These are phyloP conservation scores for Drosophila pectinifera DNA, from an alignment of 1,140 invertebrate species.

Conservation along the genomic window DNA sequence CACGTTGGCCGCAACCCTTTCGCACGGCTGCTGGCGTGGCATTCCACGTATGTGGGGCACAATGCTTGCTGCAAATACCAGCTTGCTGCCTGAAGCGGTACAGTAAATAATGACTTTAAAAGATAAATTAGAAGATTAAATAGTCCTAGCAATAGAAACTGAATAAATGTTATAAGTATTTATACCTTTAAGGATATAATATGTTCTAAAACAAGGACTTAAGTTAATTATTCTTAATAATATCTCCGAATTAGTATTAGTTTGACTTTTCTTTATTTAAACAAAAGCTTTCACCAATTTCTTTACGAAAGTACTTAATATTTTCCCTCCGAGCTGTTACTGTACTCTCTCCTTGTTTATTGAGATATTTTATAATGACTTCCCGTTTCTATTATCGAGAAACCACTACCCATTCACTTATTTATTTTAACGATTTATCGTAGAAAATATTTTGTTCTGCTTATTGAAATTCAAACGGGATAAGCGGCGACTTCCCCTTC, in stretches of 20 bases:
- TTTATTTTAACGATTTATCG: slow-evolving; percentile 66
- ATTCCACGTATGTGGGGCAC: slow-evolving; percentile 61
- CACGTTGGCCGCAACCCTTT: slow-evolving; percentile 65
- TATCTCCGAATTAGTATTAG: too few relatives aligned
- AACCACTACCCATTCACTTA: slow-evolving; percentile 19
- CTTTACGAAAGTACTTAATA: too few relatives aligned
- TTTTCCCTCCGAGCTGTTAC: background rate
- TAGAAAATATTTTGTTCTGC: slow-evolving; percentile 62
- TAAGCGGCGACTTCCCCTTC: slow-evolving; percentile 27
- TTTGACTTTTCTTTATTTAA: too few relatives aligned
- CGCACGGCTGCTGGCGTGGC: slow-evolving; percentile 46
- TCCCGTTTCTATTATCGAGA: slow-evolving; percentile 12
- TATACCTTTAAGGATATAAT: too few relatives aligned
- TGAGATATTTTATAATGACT: background rate
- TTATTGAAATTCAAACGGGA: slow-evolving; percentile 75
- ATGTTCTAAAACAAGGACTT: too few relatives aligned
- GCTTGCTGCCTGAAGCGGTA: slow-evolving; percentile 12
- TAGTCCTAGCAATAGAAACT: background rate
- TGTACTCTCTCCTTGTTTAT: background rate
- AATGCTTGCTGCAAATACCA: slow-evolving; percentile 57
- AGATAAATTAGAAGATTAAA: background rate
- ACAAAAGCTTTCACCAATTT: too few relatives aligned
- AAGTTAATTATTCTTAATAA: too few relatives aligned
- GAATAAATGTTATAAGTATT: too few relatives aligned
- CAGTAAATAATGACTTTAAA: slow-evolving; percentile 18